Percentiles rank a stretch among this genome's conserved stretches.
Conservation (phyloP, 2,113 vertebrate genomes). For the Elaphurus davidianus region DNA sequence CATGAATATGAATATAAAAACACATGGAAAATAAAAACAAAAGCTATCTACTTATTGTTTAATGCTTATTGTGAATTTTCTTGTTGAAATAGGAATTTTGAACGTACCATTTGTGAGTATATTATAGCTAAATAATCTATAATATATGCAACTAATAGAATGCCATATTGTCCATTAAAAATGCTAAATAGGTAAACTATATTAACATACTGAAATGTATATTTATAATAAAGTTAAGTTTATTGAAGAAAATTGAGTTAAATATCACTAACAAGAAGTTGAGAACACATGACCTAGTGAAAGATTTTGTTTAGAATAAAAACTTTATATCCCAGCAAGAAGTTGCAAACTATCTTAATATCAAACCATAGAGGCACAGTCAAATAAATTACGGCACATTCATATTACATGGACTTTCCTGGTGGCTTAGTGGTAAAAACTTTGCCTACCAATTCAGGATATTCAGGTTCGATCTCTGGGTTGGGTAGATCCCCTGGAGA, state of each 20-base stretch:
- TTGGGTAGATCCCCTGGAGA: background rate
- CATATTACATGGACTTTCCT: background rate
- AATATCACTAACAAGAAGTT: background rate
- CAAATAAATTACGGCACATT: background rate
- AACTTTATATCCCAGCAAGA: background rate
- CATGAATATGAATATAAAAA: background rate
- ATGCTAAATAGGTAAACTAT: background rate
- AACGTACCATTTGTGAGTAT: background rate
- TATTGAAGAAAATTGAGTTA: background rate
- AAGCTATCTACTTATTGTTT: background rate
- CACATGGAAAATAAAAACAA: background rate
- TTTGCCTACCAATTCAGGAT: background rate
- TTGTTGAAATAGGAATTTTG: background rate
- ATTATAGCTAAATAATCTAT: background rate
- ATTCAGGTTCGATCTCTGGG: background rate
- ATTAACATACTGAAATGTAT: background rate
- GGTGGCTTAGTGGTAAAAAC: background rate
- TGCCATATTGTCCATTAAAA: background rate
- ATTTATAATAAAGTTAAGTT: background rate
- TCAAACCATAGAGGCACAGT: background rate
- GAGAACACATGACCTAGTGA: background rate
- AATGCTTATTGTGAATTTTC: background rate
- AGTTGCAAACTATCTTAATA: background rate
- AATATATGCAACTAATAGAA: background rate
- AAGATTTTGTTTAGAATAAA: background rate